These are phyloP conservation scores for Drosophila elegans DNA, from an alignment of 1,140 invertebrate species.

Conservation along the genomic window DNA sequence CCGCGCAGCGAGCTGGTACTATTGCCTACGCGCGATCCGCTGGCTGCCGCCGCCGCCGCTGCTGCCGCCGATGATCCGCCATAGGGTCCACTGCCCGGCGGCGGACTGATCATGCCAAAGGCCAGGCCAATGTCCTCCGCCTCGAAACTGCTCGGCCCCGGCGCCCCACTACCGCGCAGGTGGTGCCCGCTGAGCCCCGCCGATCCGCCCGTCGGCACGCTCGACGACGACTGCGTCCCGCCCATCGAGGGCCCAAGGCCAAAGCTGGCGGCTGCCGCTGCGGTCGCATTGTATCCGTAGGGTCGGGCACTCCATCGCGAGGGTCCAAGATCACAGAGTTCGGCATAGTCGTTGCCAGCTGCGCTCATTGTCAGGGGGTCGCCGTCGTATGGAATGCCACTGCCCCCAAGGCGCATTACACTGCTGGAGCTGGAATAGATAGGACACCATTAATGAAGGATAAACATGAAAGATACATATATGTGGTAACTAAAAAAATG, in stretches of 20 bases:
- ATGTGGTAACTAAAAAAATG: neutral
- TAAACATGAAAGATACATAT: too few species aligned
- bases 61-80: slow-evolving; percentile 46
- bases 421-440: slow-evolving; percentile 64
- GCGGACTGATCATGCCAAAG: slow-evolving; percentile 82
- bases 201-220: slow-evolving; percentile 79
- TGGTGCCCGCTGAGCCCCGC: slow-evolving; percentile 76
- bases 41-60: slow-evolving; percentile 66
- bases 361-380: slow-evolving; percentile 85
- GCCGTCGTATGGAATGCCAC: slow-evolving; percentile 84
- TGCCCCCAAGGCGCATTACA: slow-evolving; percentile 85
- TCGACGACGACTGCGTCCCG: slow-evolving; percentile 80
- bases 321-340: slow-evolving; percentile 85
- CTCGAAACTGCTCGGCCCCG: slow-evolving; percentile 79
- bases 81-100: slow-evolving; percentile 75
- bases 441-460: neutral
- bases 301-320: slow-evolving; percentile 83
- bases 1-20: slow-evolving; percentile 82
- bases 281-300: slow-evolving; percentile 76
- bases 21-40: slow-evolving; percentile 75
- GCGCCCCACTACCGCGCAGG: slow-evolving; percentile 63
- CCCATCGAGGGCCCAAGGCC: slow-evolving; percentile 43
- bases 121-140: slow-evolving; percentile 80
- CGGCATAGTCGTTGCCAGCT: slow-evolving; percentile 85
- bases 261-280: slow-evolving; percentile 47